Base-by-base conservation (phyloP, 2,888 invertebrate genomes). In the Sericinus montela region DNA sequence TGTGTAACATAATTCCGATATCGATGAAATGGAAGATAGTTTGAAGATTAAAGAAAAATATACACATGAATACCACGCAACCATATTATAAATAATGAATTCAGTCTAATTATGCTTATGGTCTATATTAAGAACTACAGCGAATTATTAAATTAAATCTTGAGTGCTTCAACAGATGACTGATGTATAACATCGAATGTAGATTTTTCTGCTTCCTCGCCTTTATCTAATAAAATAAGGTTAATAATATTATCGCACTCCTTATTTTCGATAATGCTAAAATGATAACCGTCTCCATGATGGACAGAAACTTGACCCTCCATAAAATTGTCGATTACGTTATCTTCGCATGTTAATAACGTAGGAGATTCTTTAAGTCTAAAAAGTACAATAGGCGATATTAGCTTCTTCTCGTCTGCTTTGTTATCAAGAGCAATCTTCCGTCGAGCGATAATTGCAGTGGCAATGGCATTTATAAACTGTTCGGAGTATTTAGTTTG, bases 271-370 rank as follows among this genome's bases (percentile, higher is more conserved):
- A 95, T 66, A 61, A 95, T 93, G 34, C 91, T 91, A 0, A 90
- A 71, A 62, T 95, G 95, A 66, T 93, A 93, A 8, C 95, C 95
- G 63, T 94, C 93, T n/a, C 94, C 80, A 39, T 88, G 90, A 60
- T 91, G 90, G 0, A 94, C 80, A 0, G 89, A 87, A 0, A 94
- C 89, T 1, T 84, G 83, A 0, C 87, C 84, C 19, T 89, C 88
- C 0, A 92, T 92, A 16, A 90, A 70, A 69, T 90, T 88, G 0
- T 91, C 89, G 0, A 95, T 71, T 13, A 92, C 92, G 65, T 94
- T 93, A 25, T 92, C 91, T 42, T 91, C 91, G 1, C 90, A 68
- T 0, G 85, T 81, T 9, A 90, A 68, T n/a, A 90, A 62, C 0
- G 90, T 75, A 0, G 90, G 85, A 13, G 69, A 77, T 16, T 91